These are phyloP conservation scores for Sipha flava DNA, from an alignment of 1,140 invertebrate species.

Conservation along the genomic window DNA sequence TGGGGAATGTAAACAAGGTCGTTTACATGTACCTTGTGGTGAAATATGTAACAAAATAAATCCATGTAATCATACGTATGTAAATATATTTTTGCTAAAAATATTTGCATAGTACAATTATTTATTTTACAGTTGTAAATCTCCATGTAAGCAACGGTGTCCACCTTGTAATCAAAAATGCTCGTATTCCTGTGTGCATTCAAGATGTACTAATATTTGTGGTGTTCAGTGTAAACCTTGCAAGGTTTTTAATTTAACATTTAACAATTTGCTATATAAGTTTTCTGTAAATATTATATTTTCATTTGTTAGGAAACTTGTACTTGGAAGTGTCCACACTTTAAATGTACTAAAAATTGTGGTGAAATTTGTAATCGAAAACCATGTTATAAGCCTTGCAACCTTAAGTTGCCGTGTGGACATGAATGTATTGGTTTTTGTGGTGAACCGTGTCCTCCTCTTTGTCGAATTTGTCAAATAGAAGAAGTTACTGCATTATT, in stretches of 20 bases:
- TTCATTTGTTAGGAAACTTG: conserved; percentile 44
- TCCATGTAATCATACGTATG: conserved; percentile 49
- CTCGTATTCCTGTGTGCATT: conserved; percentile 51
- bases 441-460: conserved; percentile 53
- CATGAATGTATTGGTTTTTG: conserved; percentile 60
- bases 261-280: no score
- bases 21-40: conserved; percentile 48
- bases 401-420: conserved; percentile 46
- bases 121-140: conserved; percentile 49
- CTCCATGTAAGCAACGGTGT: conserved; percentile 52
- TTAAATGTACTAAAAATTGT: conserved; percentile 50
- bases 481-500: conserved; percentile 48
- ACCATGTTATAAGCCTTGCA: conserved; percentile 50
- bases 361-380: conserved; percentile 47
- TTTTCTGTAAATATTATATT: conserved; percentile 31
- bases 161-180: conserved; percentile 54
- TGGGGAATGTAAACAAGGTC: conserved; percentile 47
- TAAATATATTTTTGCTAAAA: conserved; percentile 20
- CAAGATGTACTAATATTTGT: conserved; percentile 50
- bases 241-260: conserved; percentile 43
- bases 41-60: conserved; percentile 46
- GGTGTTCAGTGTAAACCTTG: conserved; percentile 54
- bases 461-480: conserved; percentile 47
- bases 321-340: conserved; percentile 48
- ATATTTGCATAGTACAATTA: conserved; percentile 17